Percentiles rank a stretch among this genome's conserved stretches.
Conservation (phyloP, 2,797 vertebrate genomes). For the Pantherophis vulpinus region DNA sequence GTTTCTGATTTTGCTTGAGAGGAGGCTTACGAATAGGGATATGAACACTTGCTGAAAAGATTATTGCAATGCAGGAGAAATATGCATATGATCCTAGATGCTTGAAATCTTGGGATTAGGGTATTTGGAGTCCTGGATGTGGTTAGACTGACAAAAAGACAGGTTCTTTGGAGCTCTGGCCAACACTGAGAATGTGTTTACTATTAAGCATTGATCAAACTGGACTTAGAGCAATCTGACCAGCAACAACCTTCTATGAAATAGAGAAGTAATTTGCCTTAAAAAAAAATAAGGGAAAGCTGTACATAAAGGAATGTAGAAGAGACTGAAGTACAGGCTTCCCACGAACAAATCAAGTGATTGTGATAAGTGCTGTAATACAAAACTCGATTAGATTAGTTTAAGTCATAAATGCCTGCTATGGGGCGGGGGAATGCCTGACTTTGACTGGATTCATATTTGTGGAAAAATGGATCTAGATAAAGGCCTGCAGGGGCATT, state of each 20-base stretch:
- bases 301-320: background rate
- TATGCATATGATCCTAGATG: background rate
- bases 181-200: too few relatives aligned
- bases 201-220: background rate
- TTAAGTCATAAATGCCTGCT: background rate
- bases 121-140: background rate
- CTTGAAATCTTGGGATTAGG: background rate
- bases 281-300: background rate
- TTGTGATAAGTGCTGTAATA: background rate
- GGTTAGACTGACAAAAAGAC: background rate
- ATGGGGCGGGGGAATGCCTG: background rate
- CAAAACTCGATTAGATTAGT: background rate
- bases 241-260: background rate
- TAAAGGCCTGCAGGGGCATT: background rate
- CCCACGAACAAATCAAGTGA: background rate
- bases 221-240: background rate
- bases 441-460: background rate
- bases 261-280: background rate
- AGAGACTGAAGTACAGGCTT: background rate
- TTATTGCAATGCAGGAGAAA: background rate
- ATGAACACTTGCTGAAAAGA: background rate
- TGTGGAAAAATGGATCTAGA: background rate
- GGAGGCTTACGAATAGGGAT: background rate
- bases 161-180: background rate
- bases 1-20: background rate